Percentiles rank a stretch among this genome's conserved stretches.
These are phyloP conservation scores for Ophraella communa DNA, from an alignment of 2,888 invertebrate genomes.

Conservation along the genomic window DNA sequence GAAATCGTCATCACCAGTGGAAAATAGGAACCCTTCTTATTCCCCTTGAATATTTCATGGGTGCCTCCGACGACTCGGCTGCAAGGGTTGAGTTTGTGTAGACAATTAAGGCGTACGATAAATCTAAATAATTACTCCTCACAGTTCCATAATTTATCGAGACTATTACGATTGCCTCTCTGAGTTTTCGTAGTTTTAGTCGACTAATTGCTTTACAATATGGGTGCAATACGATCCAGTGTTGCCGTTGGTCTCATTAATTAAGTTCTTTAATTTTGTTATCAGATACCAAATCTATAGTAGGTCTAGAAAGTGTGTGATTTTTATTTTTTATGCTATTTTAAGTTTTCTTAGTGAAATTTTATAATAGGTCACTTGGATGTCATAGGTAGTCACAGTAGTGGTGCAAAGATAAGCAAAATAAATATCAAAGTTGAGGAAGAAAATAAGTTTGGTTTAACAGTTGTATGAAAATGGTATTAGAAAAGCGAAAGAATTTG, in stretches of 20 bases:
- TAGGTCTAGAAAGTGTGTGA: too few species aligned
- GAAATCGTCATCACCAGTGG: not conserved
- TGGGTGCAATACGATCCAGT: constrained; percentile 26
- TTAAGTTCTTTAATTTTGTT: too few species aligned
- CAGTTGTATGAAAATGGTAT: too few species aligned
- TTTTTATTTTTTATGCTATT: too few species aligned
- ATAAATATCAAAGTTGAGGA: too few species aligned
- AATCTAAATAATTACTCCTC: constrained; percentile 55
- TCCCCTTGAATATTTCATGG: constrained; percentile 51
- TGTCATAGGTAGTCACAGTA: too few species aligned
- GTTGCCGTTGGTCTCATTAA: constrained; percentile 12
- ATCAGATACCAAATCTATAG: too few species aligned
- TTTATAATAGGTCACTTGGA: too few species aligned
- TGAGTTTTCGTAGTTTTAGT: constrained; percentile 32
- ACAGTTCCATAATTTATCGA: constrained; percentile 53
- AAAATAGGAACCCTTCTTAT: constrained; percentile 34
- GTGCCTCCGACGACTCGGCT: constrained; percentile 42
- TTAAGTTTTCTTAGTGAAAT: too few species aligned
- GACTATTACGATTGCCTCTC: constrained; percentile 43
- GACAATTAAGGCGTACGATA: constrained; percentile 55
- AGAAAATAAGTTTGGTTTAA: too few species aligned
- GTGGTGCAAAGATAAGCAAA: too few species aligned
- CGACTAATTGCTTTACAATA: constrained; percentile 47
- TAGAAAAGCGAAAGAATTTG: too few species aligned
- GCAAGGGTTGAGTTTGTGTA: constrained; percentile 48